Base-by-base conservation (phyloP, 2,797 vertebrate genomes). In the Cetoscarus ocellatus region DNA sequence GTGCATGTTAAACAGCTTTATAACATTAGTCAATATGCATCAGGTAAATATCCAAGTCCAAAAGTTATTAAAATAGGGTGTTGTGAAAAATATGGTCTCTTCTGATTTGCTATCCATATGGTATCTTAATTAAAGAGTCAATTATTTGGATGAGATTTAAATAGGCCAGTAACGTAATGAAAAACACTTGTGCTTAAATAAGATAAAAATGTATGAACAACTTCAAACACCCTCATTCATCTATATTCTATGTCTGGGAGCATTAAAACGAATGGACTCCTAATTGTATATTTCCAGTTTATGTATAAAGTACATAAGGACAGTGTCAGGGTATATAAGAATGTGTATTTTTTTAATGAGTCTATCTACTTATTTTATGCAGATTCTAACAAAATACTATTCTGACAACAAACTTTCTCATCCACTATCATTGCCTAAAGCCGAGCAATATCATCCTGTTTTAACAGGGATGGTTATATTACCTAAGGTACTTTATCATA, bases 221-320 rank as follows among this genome's bases (percentile, higher is more conserved):
- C 11, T 45, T 48, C 14, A 54, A 66, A 62, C 47, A 3, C 14
- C 18, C 8, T 35, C 7, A 49, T 65, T 9, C 65, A 9, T 36
- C 43, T 13, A 18, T 40, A 35, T 10, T 11, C 51, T 51, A 49
- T 18, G n/a, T 13, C 38, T 70, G 8, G 2, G 12, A 53, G 6
- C 36, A 57, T 53, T 65, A 9, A 34, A 51, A 69, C 68, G 1
- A 64, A 70, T 63, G 14, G 14, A 18, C 18, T 54, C 17, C 36
- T 38, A 27, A 27, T 2, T 27, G 2, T 34, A 4, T n/a, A 39
- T 69, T 59, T 45, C 17, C 3, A 49, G 8, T 53, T 43, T 19
- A 38, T 5, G 10, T 39, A 49, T 38, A 43, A 19, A 19, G 34
- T 34, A 54, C 48, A 64, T 1, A 51, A 51, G 11, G 6, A 34